Conservation (phyloP, 2,113 vertebrate species). For the Hystrix cristata region DNA sequence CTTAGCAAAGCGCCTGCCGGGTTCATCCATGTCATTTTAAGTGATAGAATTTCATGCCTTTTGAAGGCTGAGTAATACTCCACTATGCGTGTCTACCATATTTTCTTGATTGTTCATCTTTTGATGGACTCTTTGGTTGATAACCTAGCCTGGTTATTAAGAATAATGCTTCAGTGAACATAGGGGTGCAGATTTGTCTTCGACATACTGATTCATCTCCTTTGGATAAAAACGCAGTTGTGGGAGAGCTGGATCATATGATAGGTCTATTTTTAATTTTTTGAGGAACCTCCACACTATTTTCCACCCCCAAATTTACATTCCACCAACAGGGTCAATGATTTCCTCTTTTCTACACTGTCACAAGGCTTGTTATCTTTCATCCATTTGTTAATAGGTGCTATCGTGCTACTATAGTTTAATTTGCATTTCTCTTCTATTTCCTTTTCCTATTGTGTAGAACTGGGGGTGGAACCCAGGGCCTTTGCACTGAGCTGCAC, state of each 20-base stretch:
- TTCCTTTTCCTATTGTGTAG: too few species aligned
- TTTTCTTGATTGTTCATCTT: background rate
- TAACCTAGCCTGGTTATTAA: fast-evolving
- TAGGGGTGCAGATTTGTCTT: background rate
- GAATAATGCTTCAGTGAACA: background rate
- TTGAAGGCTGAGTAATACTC: background rate
- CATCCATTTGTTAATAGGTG: too few species aligned
- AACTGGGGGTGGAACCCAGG: too few species aligned
- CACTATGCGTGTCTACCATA: fast-evolving
- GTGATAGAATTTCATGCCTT: background rate
- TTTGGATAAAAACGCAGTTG: background rate
- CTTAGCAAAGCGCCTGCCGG: too few species aligned
- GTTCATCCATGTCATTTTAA: too few species aligned
- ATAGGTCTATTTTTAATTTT: too few species aligned
- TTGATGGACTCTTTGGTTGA: too few species aligned
- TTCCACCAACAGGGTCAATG: background rate
- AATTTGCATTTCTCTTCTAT: too few species aligned
- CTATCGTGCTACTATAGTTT: too few species aligned
- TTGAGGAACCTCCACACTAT: too few species aligned
- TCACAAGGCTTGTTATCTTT: background rate
- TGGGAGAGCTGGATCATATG: too few species aligned
- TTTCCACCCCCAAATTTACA: background rate
- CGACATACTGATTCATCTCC: background rate
- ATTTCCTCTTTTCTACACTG: background rate
- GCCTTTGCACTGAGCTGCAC: too few species aligned